These are phyloP conservation scores for Halcyon senegalensis DNA, from an alignment of 2,113 vertebrate species.

Conservation along the genomic window DNA sequence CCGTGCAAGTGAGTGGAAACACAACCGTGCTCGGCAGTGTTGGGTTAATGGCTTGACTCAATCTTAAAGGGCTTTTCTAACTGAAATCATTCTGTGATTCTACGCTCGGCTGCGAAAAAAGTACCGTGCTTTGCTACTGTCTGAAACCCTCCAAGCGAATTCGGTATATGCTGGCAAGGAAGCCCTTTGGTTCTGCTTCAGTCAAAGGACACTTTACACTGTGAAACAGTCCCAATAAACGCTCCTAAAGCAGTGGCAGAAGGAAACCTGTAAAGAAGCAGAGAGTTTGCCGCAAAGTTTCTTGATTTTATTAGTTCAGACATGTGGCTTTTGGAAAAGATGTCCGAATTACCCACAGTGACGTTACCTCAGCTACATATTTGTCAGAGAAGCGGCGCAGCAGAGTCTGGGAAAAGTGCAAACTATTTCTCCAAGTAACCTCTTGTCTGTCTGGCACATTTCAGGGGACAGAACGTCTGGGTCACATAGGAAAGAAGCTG, in stretches of 20 bases:
- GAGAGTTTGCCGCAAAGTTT: neutral
- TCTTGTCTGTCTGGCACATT: slow-evolving; percentile 62
- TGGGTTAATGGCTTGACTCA: too few relatives aligned
- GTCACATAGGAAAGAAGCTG: slow-evolving; percentile 43
- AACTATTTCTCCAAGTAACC: slow-evolving; percentile 59
- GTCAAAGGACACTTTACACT: neutral
- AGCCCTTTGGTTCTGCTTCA: neutral
- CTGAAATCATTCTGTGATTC: too few relatives aligned
- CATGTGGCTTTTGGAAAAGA: slow-evolving; percentile 6
- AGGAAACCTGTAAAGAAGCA: neutral
- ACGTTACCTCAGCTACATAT: slow-evolving; percentile 33
- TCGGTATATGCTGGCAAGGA: neutral
- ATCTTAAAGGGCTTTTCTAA: too few relatives aligned
- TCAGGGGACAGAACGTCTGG: slow-evolving; percentile 51
- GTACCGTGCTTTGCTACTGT: neutral
- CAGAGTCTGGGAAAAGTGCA: slow-evolving; percentile 47
- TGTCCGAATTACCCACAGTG: neutral
- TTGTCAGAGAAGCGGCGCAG: neutral
- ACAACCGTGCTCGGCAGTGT: neutral
- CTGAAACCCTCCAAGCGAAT: neutral
- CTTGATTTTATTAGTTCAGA: neutral
- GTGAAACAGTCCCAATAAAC: neutral
- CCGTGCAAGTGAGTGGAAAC: neutral
- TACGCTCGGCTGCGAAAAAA: neutral
- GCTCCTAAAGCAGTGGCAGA: neutral